Evolutionary conservation across 2,888 invertebrate genomes (phyloP).

Genomic region (Mechanitis mazaeus): DNA sequence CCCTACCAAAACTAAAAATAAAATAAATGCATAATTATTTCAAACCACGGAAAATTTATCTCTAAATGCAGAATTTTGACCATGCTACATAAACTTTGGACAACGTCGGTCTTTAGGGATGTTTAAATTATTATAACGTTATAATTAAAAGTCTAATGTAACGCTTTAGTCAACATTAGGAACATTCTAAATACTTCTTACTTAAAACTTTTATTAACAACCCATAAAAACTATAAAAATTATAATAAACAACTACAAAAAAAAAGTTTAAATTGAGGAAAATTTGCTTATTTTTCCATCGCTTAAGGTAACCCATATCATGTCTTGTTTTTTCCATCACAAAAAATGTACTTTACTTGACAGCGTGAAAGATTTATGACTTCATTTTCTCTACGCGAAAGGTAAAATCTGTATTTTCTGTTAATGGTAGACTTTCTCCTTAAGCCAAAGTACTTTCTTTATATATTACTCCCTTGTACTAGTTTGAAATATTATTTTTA

Average conservation of each 20-base stretch:
- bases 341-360: constrained; percentile 56
- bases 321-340: constrained; percentile 53
- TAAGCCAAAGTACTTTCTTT: background rate
- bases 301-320: constrained; percentile 40
- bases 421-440: background rate
- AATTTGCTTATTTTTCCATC: constrained; percentile 3
- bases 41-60: background rate
- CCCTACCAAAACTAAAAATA: no score
- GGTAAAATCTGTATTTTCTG: constrained; percentile 34
- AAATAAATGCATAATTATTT: background rate
- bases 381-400: constrained; percentile 49
- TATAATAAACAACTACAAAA: no score
- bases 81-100: background rate
- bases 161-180: no score
- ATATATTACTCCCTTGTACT: no score
- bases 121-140: background rate
- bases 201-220: no score
- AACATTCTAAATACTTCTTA: no score
- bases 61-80: background rate
- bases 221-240: no score
- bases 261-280: background rate
- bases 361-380: constrained; percentile 59
- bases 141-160: no score
- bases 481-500: no score
- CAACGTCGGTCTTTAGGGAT: background rate